Evolutionary conservation across 2,888 invertebrate species (phyloP).

Genomic region (Ctenicera cuprea): DNA sequence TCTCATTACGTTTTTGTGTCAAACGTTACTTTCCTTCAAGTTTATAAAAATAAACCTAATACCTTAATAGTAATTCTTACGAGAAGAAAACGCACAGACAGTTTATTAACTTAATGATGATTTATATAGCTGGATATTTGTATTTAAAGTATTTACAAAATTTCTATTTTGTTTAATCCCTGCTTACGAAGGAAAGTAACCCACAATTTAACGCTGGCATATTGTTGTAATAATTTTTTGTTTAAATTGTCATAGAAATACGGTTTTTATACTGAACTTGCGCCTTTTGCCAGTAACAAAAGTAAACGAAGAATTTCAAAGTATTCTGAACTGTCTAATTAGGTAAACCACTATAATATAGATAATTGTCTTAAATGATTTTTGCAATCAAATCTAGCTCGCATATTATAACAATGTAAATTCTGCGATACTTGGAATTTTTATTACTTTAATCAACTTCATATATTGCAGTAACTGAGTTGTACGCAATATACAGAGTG

Average conservation of each 20-base stretch:
- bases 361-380: too few species aligned
- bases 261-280: too few species aligned
- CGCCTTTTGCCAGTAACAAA: too few species aligned
- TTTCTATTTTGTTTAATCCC: not conserved
- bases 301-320: too few species aligned
- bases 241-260: not conserved
- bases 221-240: constrained; percentile 1
- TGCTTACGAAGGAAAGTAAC: constrained; percentile 12
- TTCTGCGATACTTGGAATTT: too few species aligned
- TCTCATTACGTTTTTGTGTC: constrained; percentile 50
- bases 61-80: not conserved
- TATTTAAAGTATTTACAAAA: constrained; percentile 6
- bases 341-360: too few species aligned
- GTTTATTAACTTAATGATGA: constrained; percentile 18
- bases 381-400: too few species aligned
- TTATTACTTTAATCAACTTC: too few species aligned
- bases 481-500: too few species aligned
- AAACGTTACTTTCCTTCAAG: constrained; percentile 46
- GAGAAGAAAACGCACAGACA: not conserved
- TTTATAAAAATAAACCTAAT: constrained; percentile 32
- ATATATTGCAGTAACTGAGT: too few species aligned
- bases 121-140: constrained; percentile 17
- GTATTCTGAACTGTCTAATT: too few species aligned
- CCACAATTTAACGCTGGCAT: constrained; percentile 13
- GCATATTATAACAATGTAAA: too few species aligned